Percentiles rank a stretch among this genome's conserved stretches.
These are phyloP conservation scores for Oryzias sinensis DNA, from an alignment of 2,797 vertebrate genomes.

Conservation along the genomic window DNA sequence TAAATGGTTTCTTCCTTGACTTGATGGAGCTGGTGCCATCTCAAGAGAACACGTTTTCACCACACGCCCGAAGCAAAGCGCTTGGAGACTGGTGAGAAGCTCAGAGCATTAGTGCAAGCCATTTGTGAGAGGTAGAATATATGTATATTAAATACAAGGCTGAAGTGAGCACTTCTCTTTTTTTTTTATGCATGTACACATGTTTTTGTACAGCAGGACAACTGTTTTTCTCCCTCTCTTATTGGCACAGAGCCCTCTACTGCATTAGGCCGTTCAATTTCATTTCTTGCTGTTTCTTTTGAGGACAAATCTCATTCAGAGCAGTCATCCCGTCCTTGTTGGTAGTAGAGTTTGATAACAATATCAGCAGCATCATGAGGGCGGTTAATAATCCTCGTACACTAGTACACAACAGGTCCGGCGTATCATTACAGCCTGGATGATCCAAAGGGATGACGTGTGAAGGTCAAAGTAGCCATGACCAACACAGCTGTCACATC, in stretches of 20 bases:
- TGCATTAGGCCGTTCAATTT: conserved; percentile 52
- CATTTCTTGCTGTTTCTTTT: conserved; percentile 39
- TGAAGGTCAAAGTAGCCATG: conserved; percentile 77
- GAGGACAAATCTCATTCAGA: conserved; percentile 33
- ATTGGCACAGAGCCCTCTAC: conserved; percentile 37
- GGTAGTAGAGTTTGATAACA: conserved; percentile 32
- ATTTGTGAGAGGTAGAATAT: conserved; percentile 58
- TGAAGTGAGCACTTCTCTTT: conserved; percentile 32
- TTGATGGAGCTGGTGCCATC: conserved; percentile 73
- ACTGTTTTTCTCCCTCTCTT: conserved; percentile 30
- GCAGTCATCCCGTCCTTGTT: conserved; percentile 21
- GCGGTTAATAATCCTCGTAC: conserved; percentile 37
- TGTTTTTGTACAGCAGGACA: conserved; percentile 54
- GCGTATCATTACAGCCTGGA: conserved; percentile 59
- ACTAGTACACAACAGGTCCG: conserved; percentile 52
- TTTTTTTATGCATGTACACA: conserved; percentile 19
- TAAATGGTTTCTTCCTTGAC: conserved; percentile 76
- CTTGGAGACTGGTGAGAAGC: conserved; percentile 60
- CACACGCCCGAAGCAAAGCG: conserved; percentile 56
- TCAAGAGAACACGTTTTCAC: conserved; percentile 66
- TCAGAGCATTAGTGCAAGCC: conserved; percentile 66
- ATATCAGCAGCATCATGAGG: conserved; percentile 32
- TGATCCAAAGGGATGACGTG: conserved; percentile 68
- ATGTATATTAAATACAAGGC: conserved; percentile 31
- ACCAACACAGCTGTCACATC: conserved; percentile 80